Base-by-base conservation (phyloP, 2,113 vertebrate genomes). In the Tor tambroides region DNA sequence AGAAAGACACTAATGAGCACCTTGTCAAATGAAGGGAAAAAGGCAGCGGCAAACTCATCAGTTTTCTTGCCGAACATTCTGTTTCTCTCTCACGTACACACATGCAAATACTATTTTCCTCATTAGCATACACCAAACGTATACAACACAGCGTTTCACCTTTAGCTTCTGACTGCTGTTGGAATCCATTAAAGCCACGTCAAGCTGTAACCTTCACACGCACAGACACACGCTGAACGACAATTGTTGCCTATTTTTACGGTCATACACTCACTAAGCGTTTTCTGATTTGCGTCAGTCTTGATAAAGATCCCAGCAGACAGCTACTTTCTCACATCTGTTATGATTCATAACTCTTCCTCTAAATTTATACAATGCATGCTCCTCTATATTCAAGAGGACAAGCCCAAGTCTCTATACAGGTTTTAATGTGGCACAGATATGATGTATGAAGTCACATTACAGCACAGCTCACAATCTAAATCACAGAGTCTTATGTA, bases 241-340 rank as follows among this genome's bases (percentile, higher is more conserved):
- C 11, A 6, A 15, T 51, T 51, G 49, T 15, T 51, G 49, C 2
- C 49, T 43, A 84, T 69, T 72, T 80, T 89, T n/a, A 6, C 46
- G 76, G 28, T 88, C 75, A 75, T 87, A 88, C 89, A 75, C 87
- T 88, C 74, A 80, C 75, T 63, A 84, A 91, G 88, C 87, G 79
- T 61, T 7, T 15, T 88, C 87, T 85, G 28, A 83, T 83, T 67
- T 69, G 63, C n/a, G 4, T 83, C 43, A 14, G n/a, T 23, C 38
- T 82, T 82, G n/a, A 83, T 43, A 46, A 69, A 67, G 80, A 30
- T 69, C 19, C 15, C 15, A 67, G n/a, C 41, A 10, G 41, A 69
- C 61, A 49, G 61, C 41, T 46, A 46, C 61, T 49, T 83, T 83
- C 26, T 12, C 41, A 30, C 6, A 67, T 67, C 26, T 67, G 61